Percentiles rank a stretch among this genome's conserved stretches.
Conservation (phyloP, 2,888 invertebrate genomes). For the Eupeodes latifasciatus region DNA sequence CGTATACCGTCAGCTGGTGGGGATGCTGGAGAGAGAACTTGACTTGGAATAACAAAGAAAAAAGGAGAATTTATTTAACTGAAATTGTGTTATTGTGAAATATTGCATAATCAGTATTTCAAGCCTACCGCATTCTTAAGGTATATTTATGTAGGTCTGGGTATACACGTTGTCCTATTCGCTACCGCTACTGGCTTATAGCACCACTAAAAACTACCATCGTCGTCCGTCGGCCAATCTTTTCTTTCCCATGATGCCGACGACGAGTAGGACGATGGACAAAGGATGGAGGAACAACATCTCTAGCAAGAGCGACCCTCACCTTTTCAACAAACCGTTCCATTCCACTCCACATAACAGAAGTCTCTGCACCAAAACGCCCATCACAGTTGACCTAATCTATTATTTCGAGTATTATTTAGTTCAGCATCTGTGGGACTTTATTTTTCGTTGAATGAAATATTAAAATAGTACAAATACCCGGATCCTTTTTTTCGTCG, state of each 20-base stretch:
- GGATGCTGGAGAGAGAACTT: not conserved
- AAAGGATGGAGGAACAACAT: not conserved
- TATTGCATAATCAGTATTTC: constrained; percentile 55
- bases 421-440: constrained; percentile 58
- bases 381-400: constrained; percentile 68
- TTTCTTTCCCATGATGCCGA: constrained; percentile 3
- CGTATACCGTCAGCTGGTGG: not conserved
- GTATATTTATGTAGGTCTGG: constrained; percentile 9
- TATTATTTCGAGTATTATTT: constrained; percentile 62
- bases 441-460: constrained; percentile 67
- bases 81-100: constrained; percentile 60
- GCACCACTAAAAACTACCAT: not conserved
- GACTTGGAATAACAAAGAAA: not conserved
- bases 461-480: constrained; percentile 71
- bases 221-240: not conserved
- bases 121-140: constrained; percentile 54
- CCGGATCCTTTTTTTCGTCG: constrained; percentile 33
- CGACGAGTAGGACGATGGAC: not conserved
- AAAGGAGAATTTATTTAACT: constrained; percentile 35
- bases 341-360: not conserved
- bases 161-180: constrained; percentile 7
- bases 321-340: not conserved
- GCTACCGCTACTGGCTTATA: no score
- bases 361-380: constrained; percentile 43
- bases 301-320: constrained; percentile 18